A percentile compares a stretch with the other conserved stretches of the same genome.
Evolutionary conservation across 2,113 vertebrate species (phyloP).

Genomic region (Pelvicachromis taeniatus): DNA sequence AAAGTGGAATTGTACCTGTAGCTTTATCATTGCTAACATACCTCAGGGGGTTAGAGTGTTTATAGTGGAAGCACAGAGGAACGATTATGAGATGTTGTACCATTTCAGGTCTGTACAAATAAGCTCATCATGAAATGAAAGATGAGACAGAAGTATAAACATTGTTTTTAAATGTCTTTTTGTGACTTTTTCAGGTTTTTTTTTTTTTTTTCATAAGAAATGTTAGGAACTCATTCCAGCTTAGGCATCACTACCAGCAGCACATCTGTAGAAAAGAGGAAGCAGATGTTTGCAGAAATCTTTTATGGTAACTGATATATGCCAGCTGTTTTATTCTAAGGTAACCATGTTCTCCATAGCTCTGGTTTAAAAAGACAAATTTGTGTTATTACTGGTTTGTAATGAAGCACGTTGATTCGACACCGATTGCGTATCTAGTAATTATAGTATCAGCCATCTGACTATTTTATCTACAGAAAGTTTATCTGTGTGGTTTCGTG

Average conservation of each 20-base stretch:
- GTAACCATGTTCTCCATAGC: not conserved
- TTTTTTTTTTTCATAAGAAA: not conserved
- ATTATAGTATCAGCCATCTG: not conserved
- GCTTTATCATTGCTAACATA: not conserved
- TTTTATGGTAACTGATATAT: not conserved
- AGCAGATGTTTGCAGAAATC: not conserved
- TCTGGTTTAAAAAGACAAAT: not conserved
- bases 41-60: not conserved
- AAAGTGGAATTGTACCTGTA: not conserved
- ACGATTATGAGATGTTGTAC: not conserved
- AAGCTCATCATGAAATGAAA: not conserved
- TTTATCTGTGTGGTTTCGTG: not conserved
- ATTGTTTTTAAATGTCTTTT: not conserved
- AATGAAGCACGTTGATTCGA: not conserved
- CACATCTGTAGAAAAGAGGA: not conserved
- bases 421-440: not conserved
- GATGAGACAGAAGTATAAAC: no score
- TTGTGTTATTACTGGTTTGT: not conserved
- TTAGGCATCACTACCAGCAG: not conserved
- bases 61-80: not conserved
- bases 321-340: not conserved
- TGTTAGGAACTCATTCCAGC: not conserved
- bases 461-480: not conserved
- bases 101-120: not conserved
- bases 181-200: not conserved